phyloP scores from a whole-genome alignment of 2,113 vertebrate genomes.

The Panthera uncia region DNA sequence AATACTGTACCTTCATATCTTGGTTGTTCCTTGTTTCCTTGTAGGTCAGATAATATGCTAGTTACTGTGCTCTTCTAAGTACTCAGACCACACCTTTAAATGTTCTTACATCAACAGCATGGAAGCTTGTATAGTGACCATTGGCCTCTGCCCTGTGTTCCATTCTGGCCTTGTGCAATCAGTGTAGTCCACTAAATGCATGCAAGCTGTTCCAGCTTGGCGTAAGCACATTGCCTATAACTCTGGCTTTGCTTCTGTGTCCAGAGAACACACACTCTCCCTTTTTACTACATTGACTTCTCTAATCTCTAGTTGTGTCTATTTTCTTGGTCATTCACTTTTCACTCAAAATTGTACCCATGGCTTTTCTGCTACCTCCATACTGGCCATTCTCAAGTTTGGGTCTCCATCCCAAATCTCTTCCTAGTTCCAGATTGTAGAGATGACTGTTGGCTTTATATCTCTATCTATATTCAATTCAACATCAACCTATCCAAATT shows the following conservation, averaged over 20 bases:
- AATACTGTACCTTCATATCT: neutral
- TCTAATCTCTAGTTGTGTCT: neutral
- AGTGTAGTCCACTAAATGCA: neutral
- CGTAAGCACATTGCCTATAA: neutral
- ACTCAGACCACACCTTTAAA: neutral
- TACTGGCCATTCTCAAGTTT: neutral
- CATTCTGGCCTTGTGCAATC: neutral
- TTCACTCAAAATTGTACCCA: neutral
- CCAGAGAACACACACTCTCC: neutral
- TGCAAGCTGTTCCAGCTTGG: neutral
- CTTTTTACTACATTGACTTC: neutral
- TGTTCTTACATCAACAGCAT: neutral
- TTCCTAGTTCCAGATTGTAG: neutral
- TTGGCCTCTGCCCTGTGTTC: neutral
- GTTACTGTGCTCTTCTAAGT: neutral
- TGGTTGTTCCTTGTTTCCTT: neutral
- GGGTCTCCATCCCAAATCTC: neutral
- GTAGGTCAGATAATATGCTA: neutral
- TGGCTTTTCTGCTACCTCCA: neutral
- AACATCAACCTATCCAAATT: neutral
- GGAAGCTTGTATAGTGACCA: neutral
- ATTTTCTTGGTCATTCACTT: neutral
- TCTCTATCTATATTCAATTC: neutral
- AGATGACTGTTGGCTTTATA: neutral
- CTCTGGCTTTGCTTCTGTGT: neutral